Percentiles rank a stretch among this genome's conserved stretches.
Evolutionary conservation across 2,113 vertebrate species (phyloP).

Genomic region (Baryphthengus martii): DNA sequence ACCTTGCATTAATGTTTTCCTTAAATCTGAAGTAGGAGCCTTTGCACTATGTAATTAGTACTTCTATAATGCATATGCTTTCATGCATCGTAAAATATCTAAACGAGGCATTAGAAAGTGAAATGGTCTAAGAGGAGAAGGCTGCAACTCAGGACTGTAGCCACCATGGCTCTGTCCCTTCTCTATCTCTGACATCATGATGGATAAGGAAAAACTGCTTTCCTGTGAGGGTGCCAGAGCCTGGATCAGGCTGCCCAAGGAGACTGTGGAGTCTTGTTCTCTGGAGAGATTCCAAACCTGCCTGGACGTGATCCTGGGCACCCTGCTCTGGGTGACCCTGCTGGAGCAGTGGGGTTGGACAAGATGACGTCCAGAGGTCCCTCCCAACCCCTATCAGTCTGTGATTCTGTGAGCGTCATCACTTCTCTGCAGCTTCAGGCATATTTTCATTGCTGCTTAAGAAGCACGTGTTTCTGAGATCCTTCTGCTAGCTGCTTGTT

Average conservation of each 20-base stretch:
- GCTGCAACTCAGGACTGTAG: neutral
- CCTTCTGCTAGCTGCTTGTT: neutral
- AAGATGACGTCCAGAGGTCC: neutral
- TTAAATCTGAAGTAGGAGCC: neutral
- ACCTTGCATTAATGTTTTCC: neutral
- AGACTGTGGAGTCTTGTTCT: neutral
- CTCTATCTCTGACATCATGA: neutral
- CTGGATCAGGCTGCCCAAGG: neutral
- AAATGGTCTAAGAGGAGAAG: neutral
- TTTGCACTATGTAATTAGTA: neutral
- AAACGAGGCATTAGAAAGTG: neutral
- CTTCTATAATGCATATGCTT: neutral
- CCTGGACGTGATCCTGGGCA: neutral
- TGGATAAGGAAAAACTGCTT: neutral
- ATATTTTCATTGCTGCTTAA: accelerated
- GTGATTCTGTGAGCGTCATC: neutral
- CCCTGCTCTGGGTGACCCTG: neutral
- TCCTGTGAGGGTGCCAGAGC: neutral
- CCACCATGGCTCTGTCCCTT: neutral
- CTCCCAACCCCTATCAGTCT: neutral
- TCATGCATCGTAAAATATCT: neutral
- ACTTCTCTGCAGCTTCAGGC: neutral
- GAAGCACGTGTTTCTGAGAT: neutral
- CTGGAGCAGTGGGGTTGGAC: neutral
- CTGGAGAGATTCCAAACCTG: neutral